Percentiles rank a stretch among this genome's conserved stretches.
Evolutionary conservation across 2,113 vertebrate species (phyloP).

Genomic region (Coptodon bakossiorum): DNA sequence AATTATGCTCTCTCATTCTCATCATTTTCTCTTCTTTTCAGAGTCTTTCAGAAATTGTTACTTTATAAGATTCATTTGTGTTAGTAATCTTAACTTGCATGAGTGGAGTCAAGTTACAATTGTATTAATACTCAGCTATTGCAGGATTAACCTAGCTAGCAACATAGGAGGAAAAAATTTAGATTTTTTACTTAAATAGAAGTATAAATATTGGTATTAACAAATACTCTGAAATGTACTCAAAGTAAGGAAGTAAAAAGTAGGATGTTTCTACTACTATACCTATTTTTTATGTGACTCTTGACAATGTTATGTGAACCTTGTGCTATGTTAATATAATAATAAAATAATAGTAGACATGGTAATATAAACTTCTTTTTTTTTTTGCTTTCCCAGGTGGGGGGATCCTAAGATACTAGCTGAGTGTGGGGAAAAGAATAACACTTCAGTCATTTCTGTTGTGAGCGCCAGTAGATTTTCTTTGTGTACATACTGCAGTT

Average conservation of each 20-base stretch:
- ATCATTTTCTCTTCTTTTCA: background rate
- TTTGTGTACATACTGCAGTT: background rate
- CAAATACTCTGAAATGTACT: background rate
- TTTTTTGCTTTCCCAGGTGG: background rate
- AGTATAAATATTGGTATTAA: background rate
- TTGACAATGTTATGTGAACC: background rate
- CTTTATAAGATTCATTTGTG: background rate
- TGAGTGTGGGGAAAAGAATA: background rate
- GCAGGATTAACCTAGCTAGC: background rate
- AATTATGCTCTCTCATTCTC: background rate
- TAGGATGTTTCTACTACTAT: background rate
- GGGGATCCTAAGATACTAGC: background rate
- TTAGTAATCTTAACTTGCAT: background rate
- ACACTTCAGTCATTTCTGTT: background rate
- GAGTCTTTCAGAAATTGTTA: background rate
- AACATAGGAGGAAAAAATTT: background rate
- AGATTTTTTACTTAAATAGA: background rate
- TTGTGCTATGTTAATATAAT: background rate
- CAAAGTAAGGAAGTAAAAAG: background rate
- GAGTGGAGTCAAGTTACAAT: background rate
- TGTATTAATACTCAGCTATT: background rate
- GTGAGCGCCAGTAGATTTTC: background rate
- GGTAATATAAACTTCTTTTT: background rate
- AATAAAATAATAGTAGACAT: background rate
- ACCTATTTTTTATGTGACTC: background rate